Evolutionary conservation across 1,140 invertebrate genomes (phyloP).

Genomic region (Drosophila punjabiensis): DNA sequence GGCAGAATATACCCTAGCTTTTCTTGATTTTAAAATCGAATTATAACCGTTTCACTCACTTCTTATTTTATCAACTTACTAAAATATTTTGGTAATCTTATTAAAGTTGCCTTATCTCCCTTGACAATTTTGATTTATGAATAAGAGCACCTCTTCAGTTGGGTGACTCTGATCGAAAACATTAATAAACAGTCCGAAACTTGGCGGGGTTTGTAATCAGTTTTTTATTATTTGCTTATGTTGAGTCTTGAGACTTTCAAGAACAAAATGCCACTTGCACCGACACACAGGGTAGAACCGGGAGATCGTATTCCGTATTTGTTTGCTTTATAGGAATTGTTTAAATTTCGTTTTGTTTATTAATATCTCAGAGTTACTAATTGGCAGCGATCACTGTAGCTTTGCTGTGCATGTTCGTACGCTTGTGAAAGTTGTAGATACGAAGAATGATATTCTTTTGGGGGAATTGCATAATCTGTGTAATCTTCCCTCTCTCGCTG

Average conservation of each 20-base stretch:
- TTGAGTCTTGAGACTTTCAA: constrained; percentile 20
- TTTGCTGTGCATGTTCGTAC: constrained; percentile 11
- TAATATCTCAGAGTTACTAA: neutral
- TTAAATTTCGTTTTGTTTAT: neutral
- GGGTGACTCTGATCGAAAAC: neutral
- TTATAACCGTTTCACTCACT: neutral
- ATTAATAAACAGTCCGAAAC: constrained; percentile 24
- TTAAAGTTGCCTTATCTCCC: constrained; percentile 12
- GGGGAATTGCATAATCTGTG: constrained; percentile 44
- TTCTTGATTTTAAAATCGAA: neutral
- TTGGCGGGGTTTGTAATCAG: constrained; percentile 25
- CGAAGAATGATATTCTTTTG: constrained; percentile 43
- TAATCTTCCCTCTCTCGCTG: constrained; percentile 9
- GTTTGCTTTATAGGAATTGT: constrained; percentile 4
- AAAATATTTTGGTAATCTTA: constrained; percentile 15
- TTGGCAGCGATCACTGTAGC: constrained; percentile 17
- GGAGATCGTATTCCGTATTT: neutral
- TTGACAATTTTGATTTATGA: constrained; percentile 18
- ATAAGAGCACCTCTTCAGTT: constrained; percentile 3
- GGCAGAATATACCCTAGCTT: no score
- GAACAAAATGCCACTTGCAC: constrained; percentile 11
- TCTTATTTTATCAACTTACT: neutral
- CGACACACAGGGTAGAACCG: neutral
- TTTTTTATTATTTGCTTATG: constrained; percentile 27
- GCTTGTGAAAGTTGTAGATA: constrained; percentile 19